Conservation (phyloP, 2,888 invertebrate species). For the Idaea biselata region DNA sequence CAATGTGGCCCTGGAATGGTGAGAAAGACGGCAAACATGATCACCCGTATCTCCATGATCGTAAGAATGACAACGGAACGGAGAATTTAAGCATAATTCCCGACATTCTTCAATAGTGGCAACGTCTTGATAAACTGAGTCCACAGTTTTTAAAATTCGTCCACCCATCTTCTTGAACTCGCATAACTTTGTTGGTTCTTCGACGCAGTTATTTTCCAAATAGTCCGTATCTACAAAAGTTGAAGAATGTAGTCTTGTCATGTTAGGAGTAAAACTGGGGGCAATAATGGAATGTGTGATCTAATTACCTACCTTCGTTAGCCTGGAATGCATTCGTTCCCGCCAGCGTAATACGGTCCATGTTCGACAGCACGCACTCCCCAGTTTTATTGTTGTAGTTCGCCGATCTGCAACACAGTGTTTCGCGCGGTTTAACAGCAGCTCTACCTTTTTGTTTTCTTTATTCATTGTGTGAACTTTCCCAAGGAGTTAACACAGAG, state of each 20-base stretch:
- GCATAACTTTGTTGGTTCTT: conserved; percentile 95
- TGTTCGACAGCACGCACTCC: conserved; percentile 92
- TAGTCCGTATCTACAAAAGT: conserved; percentile 83
- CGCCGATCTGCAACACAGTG: conserved; percentile 87
- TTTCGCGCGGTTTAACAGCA: conserved; percentile 54
- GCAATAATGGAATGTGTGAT: conserved; percentile 25
- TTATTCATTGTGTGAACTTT: conserved; percentile 67
- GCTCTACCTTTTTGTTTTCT: conserved; percentile 47
- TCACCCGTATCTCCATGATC: conserved; percentile 97
- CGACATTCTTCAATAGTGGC: conserved; percentile 93
- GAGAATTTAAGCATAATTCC: conserved; percentile 92
- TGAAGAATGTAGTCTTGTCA: conserved; percentile 11
- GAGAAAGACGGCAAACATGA: conserved; percentile 94
- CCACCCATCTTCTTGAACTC: conserved; percentile 95
- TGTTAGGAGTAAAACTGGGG: conserved; percentile 11
- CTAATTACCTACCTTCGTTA: conserved; percentile 81
- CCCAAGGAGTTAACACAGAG: conserved; percentile 54
- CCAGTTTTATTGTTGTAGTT: conserved; percentile 93
- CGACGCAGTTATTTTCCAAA: conserved; percentile 95
- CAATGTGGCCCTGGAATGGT: conserved; percentile 93
- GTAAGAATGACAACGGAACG: conserved; percentile 94
- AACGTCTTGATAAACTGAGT: conserved; percentile 95
- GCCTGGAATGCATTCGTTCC: conserved; percentile 89
- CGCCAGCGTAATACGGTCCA: conserved; percentile 94
- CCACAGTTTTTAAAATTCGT: conserved; percentile 94